These are phyloP conservation scores for Drosophila seguyi DNA, from an alignment of 1,140 invertebrate species.

Conservation along the genomic window DNA sequence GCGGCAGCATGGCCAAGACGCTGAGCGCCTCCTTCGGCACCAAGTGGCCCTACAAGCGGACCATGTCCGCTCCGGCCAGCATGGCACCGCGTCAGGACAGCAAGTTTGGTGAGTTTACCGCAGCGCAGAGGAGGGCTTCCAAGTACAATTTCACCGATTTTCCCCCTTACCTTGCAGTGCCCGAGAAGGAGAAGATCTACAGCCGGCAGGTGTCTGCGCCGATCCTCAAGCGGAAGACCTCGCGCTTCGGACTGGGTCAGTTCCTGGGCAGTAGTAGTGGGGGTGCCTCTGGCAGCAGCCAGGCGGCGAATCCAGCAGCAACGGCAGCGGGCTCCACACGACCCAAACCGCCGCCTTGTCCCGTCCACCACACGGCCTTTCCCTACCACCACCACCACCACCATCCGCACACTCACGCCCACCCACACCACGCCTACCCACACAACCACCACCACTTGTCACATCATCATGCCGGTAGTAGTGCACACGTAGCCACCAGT, in stretches of 20 bases:
- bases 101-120: constrained; percentile 88
- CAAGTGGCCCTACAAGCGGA: constrained; percentile 98
- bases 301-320: constrained; percentile 72
- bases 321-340: constrained; percentile 71
- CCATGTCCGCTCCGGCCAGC: constrained; percentile 95
- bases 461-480: constrained; percentile 61
- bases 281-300: constrained; percentile 67
- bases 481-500: constrained; percentile 76
- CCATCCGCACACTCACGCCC: constrained; percentile 25
- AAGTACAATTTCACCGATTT: not conserved
- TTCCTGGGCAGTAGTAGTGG: constrained; percentile 87
- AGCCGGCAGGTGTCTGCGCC: constrained; percentile 95
- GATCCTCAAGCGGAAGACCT: constrained; percentile 95
- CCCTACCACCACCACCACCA: constrained; percentile 62
- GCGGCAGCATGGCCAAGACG: constrained; percentile 89
- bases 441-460: constrained; percentile 41
- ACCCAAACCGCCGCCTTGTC: constrained; percentile 71
- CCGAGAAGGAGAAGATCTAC: constrained; percentile 96
- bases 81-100: constrained; percentile 92
- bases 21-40: constrained; percentile 95
- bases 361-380: constrained; percentile 70
- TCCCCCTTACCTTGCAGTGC: constrained; percentile 49
- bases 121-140: too few relatives aligned
- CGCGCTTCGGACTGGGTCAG: constrained; percentile 95
- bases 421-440: constrained; percentile 44